These are phyloP conservation scores for Temnothorax nylanderi DNA, from an alignment of 1,140 invertebrate genomes.

Conservation along the genomic window DNA sequence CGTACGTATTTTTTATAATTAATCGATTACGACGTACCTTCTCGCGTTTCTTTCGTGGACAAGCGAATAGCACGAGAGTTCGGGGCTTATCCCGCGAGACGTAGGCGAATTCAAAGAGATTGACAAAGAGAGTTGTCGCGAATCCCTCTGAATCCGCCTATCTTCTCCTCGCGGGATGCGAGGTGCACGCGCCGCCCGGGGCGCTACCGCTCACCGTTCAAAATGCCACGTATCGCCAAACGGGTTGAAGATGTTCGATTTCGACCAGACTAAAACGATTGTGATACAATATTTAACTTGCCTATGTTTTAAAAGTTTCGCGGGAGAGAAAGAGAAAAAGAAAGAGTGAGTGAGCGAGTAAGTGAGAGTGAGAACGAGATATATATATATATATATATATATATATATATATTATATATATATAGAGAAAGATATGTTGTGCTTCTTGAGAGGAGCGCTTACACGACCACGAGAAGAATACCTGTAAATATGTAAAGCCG, in stretches of 20 bases:
- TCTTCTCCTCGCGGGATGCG: conserved; percentile 37
- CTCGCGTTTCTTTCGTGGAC: conserved; percentile 66
- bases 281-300: conserved; percentile 86
- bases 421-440: conserved; percentile 37
- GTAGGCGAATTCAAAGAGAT: conserved; percentile 46
- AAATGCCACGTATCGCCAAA: conserved; percentile 79
- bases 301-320: conserved; percentile 81
- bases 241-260: conserved; percentile 84
- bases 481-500: conserved; percentile 80
- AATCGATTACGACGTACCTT: conserved; percentile 60
- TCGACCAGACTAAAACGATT: conserved; percentile 85
- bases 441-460: conserved; percentile 57
- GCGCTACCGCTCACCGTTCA: conserved; percentile 70
- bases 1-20: conserved; percentile 66
- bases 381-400: background rate
- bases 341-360: conserved; percentile 6
- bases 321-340: conserved; percentile 17
- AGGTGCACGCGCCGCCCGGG: conserved; percentile 57
- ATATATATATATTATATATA: background rate
- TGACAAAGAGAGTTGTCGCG: conserved; percentile 58
- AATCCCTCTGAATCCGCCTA: conserved; percentile 31
- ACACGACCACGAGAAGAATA: conserved; percentile 76
- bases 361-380: background rate
- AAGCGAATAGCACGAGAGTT: conserved; percentile 67
- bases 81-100: conserved; percentile 40